These are phyloP conservation scores for Notoglanidium macrostoma DNA, from an alignment of 2,797 vertebrate species.

Conservation along the genomic window DNA sequence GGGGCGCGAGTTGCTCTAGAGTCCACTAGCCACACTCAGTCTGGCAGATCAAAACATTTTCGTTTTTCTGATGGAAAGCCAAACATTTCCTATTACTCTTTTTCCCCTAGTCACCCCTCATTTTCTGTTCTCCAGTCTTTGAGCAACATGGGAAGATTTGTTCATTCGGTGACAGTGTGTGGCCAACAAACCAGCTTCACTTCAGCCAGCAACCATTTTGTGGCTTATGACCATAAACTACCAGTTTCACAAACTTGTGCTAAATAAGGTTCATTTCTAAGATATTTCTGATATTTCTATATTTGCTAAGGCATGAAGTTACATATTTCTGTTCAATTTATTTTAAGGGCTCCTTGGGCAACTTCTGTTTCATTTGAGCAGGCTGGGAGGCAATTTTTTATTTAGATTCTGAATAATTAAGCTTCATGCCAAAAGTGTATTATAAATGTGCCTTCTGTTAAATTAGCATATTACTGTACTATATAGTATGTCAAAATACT, in stretches of 20 bases:
- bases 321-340: slow-evolving; percentile 26
- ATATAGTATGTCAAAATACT: background rate
- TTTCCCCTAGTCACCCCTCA: slow-evolving; percentile 29
- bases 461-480: background rate
- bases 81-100: slow-evolving; percentile 55
- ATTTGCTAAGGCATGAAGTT: slow-evolving; percentile 29
- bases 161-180: slow-evolving; percentile 15
- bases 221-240: slow-evolving; percentile 41
- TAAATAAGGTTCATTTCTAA: slow-evolving; percentile 27
- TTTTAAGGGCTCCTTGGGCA: slow-evolving; percentile 4
- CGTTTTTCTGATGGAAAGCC: slow-evolving; percentile 57
- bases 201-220: slow-evolving; percentile 13
- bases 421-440: background rate
- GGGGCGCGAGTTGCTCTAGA: slow-evolving; percentile 44
- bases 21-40: slow-evolving; percentile 53
- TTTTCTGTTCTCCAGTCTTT: slow-evolving; percentile 40
- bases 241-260: slow-evolving; percentile 24
- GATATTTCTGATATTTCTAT: slow-evolving; percentile 34
- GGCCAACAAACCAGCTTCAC: slow-evolving; percentile 14
- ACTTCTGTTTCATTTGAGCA: slow-evolving; percentile 14
- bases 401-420: background rate
- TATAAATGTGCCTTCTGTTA: background rate
- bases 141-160: slow-evolving; percentile 36
- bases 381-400: background rate
- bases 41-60: slow-evolving; percentile 60